Evolutionary conservation across 2,888 invertebrate species (phyloP), one percentile per base, ranked within the genome.

Genomic region (Dione vanillae): DNA sequence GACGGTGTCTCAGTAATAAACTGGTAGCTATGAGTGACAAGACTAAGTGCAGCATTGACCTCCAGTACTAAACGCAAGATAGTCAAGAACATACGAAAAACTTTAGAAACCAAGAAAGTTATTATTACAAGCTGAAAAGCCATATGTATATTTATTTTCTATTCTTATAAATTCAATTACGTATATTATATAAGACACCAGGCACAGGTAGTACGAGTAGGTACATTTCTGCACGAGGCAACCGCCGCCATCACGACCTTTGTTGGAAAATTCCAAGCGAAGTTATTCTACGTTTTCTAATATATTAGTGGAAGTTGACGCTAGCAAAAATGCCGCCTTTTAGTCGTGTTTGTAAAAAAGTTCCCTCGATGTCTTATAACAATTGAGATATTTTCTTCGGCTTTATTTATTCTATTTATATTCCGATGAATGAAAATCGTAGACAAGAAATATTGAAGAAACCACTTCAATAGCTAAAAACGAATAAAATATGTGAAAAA

Each of bases 211-310:
- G 27, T 2, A 27, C 2, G 5, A 27, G 27, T 2, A 27, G 27
- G 5, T 5, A 37, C 65, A 65, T 61, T 59, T 61, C 66, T 40
- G 68, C 71, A 69, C 61, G 61, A 59, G 37, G 37, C 54, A 51
- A 62, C 54, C 62, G 62, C 43, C 62, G 40, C 58, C 72, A 64
- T 69, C 66, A 66, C 51, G n/a, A 41, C 16, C 66, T 62, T 52
- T 72, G 69, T 72, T 72, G 66, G 62, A 72, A 72, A 72, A 69
- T 72, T 59, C 69, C 67, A 19, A 66, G 66, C 66, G 49, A 67
- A 67, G 45, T 62, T 71, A 66, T 59, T 62, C 68, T 62, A 54
- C 62, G 54, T 54, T 62, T n/a, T 54, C 52, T 61, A 68, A 68
- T 62, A 62, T 68, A 62, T 68, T 68, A 62, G 61, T 62, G 45